Evolutionary conservation across 2,888 invertebrate genomes (phyloP).

Genomic region (Andrena hattorfiana): DNA sequence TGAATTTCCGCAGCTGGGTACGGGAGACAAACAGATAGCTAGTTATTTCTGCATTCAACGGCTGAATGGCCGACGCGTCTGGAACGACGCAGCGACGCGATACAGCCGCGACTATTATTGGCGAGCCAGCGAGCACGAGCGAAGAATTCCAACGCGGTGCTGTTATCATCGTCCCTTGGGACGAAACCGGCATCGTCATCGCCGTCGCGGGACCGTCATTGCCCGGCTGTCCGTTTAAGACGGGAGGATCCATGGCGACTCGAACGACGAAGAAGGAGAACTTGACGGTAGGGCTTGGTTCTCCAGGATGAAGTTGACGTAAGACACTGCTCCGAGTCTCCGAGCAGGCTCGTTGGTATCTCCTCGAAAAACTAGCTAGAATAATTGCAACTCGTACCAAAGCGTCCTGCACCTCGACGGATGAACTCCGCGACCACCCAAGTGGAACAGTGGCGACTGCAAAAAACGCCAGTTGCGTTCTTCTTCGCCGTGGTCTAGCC

Average conservation of each 20-base stretch:
- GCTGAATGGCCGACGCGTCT: constrained; percentile 75
- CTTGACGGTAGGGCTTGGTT: too few species aligned
- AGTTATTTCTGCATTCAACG: constrained; percentile 76
- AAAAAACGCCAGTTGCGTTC: background rate
- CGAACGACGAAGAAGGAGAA: too few species aligned
- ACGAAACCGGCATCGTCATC: constrained; percentile 55
- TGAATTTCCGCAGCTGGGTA: constrained; percentile 76
- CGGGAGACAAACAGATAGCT: constrained; percentile 77
- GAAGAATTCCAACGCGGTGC: constrained; percentile 71
- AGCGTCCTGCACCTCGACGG: too few species aligned
- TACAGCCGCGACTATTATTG: constrained; percentile 73
- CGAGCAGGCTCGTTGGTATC: too few species aligned
- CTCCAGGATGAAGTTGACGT: too few species aligned
- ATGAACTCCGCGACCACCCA: too few species aligned
- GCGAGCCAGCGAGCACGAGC: constrained; percentile 61
- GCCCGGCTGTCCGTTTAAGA: constrained; percentile 4
- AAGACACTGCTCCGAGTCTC: too few species aligned
- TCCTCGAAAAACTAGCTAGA: too few species aligned
- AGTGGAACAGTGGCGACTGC: too few species aligned
- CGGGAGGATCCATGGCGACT: background rate
- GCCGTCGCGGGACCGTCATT: constrained; percentile 25
- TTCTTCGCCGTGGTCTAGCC: background rate
- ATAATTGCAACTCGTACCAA: too few species aligned
- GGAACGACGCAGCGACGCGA: constrained; percentile 74
- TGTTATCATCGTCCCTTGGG: constrained; percentile 63